Evolutionary conservation across 92 coral and sea anemone genomes (phyloP).

Genomic region (Phenganax subtilis): DNA sequence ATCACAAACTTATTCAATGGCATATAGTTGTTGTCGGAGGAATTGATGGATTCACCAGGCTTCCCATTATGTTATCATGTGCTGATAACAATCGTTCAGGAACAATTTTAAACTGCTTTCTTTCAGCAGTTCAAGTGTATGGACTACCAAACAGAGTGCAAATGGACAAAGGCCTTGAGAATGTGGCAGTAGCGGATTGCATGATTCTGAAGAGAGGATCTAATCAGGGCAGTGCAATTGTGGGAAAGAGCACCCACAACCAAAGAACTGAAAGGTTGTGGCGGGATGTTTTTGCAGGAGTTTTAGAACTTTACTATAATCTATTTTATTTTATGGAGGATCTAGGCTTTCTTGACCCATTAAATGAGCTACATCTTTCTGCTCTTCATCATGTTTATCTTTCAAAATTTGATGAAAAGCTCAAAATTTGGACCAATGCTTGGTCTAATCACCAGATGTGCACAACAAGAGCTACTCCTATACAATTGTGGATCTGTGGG

Average conservation of each 20-base stretch:
- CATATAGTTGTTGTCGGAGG: slow-evolving; percentile 35
- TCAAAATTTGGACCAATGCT: slow-evolving; percentile 58
- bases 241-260: slow-evolving; percentile 65
- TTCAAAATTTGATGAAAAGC: slow-evolving; percentile 53
- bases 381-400: slow-evolving; percentile 61
- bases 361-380: slow-evolving; percentile 49
- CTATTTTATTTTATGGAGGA: slow-evolving; percentile 75
- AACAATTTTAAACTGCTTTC: slow-evolving; percentile 34
- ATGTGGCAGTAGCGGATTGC: slow-evolving; percentile 51
- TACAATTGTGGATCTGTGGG: slow-evolving; percentile 61
- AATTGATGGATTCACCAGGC: slow-evolving; percentile 41
- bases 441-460: slow-evolving; percentile 75
- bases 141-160: slow-evolving; percentile 45
- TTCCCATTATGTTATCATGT: slow-evolving; percentile 34
- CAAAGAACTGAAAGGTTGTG: slow-evolving; percentile 49
- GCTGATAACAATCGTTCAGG: slow-evolving; percentile 41
- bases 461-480: slow-evolving; percentile 59
- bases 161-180: slow-evolving; percentile 47
- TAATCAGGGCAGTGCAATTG: slow-evolving; percentile 52
- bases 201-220: slow-evolving; percentile 49
- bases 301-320: slow-evolving; percentile 48
- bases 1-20: slow-evolving; percentile 45
- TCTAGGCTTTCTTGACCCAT: slow-evolving; percentile 60
- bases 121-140: slow-evolving; percentile 33
- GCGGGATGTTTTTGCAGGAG: slow-evolving; percentile 14